Percentiles rank a stretch among this genome's conserved stretches.
phyloP scores from a whole-genome alignment of 2,888 invertebrate genomes.

The Polyommatus icarus region DNA sequence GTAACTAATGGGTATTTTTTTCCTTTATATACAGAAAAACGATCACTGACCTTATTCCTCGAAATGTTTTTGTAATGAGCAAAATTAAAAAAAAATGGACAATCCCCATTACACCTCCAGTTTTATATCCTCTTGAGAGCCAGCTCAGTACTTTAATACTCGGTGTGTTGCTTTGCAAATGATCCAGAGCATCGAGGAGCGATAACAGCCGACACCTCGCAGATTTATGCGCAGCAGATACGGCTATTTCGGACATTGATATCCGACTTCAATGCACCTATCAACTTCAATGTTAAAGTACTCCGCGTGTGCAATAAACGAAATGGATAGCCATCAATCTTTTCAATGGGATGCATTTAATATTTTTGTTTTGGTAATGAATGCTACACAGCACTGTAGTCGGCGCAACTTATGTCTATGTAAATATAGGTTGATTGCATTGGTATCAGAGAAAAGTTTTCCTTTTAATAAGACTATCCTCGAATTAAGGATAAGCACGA shows the following conservation, averaged over 20 bases:
- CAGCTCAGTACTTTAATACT: slow-evolving; percentile 58
- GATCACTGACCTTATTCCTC: too few species aligned
- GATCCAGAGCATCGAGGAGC: slow-evolving; percentile 76
- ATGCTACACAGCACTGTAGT: neutral
- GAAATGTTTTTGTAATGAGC: too few species aligned
- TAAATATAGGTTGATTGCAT: neutral
- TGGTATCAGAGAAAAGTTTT: neutral
- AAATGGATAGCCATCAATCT: slow-evolving; percentile 52
- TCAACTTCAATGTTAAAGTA: slow-evolving; percentile 70
- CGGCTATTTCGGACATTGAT: slow-evolving; percentile 72
- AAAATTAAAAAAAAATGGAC: too few species aligned
- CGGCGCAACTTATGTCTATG: neutral
- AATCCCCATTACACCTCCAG: neutral
- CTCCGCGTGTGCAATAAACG: slow-evolving; percentile 58
- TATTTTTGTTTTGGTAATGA: slow-evolving; percentile 31
- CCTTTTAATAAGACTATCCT: neutral
- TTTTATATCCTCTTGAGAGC: neutral
- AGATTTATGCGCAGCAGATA: slow-evolving; percentile 71
- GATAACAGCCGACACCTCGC: slow-evolving; percentile 74
- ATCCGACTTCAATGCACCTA: slow-evolving; percentile 66
- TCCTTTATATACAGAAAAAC: too few species aligned
- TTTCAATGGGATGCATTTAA: slow-evolving; percentile 42
- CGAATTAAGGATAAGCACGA: neutral
- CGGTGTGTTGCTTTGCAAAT: slow-evolving; percentile 75
- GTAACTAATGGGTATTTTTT: too few species aligned